Conservation (phyloP, 2,797 vertebrate genomes). For the Sebastes umbrosus region DNA sequence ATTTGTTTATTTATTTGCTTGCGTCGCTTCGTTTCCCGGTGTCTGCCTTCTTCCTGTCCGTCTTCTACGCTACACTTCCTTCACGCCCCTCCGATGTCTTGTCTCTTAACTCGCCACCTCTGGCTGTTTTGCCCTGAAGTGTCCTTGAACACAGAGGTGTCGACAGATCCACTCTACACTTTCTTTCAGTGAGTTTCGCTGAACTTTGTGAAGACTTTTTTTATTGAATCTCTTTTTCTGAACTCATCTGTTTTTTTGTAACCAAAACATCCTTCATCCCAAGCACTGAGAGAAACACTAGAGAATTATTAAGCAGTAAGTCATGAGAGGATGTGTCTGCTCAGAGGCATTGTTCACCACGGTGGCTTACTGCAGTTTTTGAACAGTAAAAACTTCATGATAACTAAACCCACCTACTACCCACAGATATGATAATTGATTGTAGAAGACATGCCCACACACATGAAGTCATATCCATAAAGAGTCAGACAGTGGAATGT, state of each 20-base stretch:
- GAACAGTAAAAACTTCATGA: not conserved
- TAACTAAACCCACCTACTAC: not conserved
- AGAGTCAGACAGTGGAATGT: too few species aligned
- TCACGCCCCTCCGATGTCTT: slow-evolving; percentile 21
- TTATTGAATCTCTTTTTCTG: not conserved
- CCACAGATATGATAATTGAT: too few species aligned
- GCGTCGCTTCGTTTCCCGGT: slow-evolving; percentile 29
- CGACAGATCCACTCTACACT: not conserved
- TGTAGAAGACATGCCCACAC: too few species aligned
- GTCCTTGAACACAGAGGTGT: slow-evolving; percentile 26
- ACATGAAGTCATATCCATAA: too few species aligned
- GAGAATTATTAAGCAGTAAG: not conserved
- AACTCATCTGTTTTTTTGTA: not conserved
- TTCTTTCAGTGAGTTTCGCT: slow-evolving; percentile 4
- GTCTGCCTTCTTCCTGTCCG: slow-evolving; percentile 49
- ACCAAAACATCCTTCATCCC: not conserved
- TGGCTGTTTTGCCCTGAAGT: slow-evolving; percentile 18
- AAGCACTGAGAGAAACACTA: not conserved
- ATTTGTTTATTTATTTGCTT: slow-evolving; percentile 67
- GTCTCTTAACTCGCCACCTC: slow-evolving; percentile 24
- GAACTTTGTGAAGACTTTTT: slow-evolving; percentile 42
- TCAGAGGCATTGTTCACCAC: not conserved
- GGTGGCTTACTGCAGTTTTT: not conserved
- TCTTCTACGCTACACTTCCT: slow-evolving; percentile 13
- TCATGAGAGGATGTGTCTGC: not conserved